Evolutionary conservation across 2,888 invertebrate species (phyloP).

Genomic region (Heliconius ismenius): DNA sequence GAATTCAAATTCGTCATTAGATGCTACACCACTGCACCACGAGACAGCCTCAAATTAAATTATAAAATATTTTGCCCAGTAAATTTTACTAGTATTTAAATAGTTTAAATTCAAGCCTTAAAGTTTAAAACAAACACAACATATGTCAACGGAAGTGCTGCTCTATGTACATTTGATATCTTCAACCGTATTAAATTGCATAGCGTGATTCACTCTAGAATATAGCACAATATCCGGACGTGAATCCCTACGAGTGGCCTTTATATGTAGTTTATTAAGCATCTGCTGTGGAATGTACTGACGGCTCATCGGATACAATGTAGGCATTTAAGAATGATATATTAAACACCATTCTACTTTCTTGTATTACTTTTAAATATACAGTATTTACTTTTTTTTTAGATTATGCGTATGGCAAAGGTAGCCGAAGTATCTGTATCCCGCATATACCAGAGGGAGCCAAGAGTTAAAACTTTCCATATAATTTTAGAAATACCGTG

Average conservation of each 20-base stretch:
- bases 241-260: slow-evolving; percentile 26
- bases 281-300: slow-evolving; percentile 3
- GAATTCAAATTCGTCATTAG: background rate
- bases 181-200: slow-evolving; percentile 18
- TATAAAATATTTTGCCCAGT: background rate
- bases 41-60: background rate
- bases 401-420: background rate
- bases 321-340: background rate
- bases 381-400: background rate
- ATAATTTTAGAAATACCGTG: background rate
- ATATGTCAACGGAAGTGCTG: background rate
- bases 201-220: slow-evolving; percentile 21
- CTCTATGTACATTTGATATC: slow-evolving; percentile 7
- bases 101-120: background rate
- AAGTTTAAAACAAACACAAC: background rate
- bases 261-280: slow-evolving; percentile 8
- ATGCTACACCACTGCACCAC: background rate
- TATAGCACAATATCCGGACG: slow-evolving; percentile 19
- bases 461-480: background rate
- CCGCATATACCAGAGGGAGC: background rate
- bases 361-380: no score
- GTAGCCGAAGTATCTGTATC: background rate
- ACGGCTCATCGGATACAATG: background rate
- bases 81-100: background rate
- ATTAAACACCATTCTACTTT: background rate